Evolutionary conservation across 2,888 invertebrate genomes (phyloP), one percentile per base, ranked within the genome.

Genomic region (Drosophila cognata): DNA sequence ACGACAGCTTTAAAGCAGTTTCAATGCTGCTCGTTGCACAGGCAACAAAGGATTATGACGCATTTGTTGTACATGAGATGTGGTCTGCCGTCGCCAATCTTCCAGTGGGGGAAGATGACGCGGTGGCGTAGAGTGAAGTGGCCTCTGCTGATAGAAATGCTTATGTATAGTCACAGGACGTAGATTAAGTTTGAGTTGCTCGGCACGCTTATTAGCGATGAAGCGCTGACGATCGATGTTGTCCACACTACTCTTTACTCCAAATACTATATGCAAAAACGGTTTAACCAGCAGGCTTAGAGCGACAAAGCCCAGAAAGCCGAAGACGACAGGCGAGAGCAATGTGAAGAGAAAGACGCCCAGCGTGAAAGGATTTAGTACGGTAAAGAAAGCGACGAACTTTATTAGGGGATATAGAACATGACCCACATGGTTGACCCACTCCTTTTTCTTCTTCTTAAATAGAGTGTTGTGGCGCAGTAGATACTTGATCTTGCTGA

Each of bases 371-470:
- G 92, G 92, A 78, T 92, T 92, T 35, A 92, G 87, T 4, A 92
- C 84, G n/a, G 92, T 92, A 61, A 92, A 92, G 77, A 92, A 92
- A 67, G 89, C 92, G 11, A 92, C 78, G 51, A 92, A 92, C 36
- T 92, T 92, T 21, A 92, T 77, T 50, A 92, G 89, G 0, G 92
- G 92, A 77, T 91, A 91, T 1, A 92, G 5, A 2, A 92, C 92
- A 58, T 92, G 88, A 0, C 87, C 88, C 56, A 92, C 79, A 73
- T 92, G 92, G 61, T 78, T 82, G 31, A 92, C 71, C 64, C 91
- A 92, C 76, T 92, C 92, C 61, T 91, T 92, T 65, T 92, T 92
- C 81, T 91, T 92, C 75, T 88, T 92, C 80, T 92, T 92, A n/a
- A 92, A 82, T 38, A 84, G 71, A 35, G 53, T 83, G 53, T 92